A percentile compares a stretch with the other conserved stretches of the same genome.
phyloP scores from a whole-genome alignment of 2,113 vertebrate genomes.

The Albula goreensis region DNA sequence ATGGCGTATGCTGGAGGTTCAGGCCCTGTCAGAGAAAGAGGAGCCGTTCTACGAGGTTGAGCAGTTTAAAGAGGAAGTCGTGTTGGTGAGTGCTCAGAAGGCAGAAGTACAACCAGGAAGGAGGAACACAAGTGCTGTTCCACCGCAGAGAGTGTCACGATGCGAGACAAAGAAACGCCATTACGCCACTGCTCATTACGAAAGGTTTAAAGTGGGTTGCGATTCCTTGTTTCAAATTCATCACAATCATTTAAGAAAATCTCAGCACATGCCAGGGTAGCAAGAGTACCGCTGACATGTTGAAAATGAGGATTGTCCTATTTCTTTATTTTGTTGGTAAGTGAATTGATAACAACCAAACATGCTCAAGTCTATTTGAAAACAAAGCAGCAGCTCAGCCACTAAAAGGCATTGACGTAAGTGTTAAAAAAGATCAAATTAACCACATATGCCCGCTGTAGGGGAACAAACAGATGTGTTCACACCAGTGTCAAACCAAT shows the following conservation, averaged over 20 bases:
- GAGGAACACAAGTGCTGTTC: background rate
- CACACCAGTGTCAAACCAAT: too few species aligned
- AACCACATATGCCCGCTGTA: too few species aligned
- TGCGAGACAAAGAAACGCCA: background rate
- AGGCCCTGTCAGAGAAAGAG: background rate
- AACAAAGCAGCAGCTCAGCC: too few species aligned
- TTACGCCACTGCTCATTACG: background rate
- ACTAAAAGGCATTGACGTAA: too few species aligned
- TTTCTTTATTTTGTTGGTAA: too few species aligned
- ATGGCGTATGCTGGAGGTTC: background rate
- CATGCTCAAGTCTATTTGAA: too few species aligned
- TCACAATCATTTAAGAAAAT: background rate
- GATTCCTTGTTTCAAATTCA: background rate
- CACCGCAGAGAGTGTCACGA: background rate
- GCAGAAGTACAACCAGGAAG: conserved; percentile 1
- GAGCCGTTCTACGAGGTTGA: background rate
- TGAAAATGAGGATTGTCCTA: too few species aligned
- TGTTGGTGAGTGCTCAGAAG: background rate
- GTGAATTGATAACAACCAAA: too few species aligned
- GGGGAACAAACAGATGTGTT: too few species aligned
- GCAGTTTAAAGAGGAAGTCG: background rate
- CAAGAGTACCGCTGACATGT: too few species aligned
- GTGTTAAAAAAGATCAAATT: too few species aligned
- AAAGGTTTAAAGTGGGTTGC: background rate
- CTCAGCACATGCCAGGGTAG: too few species aligned